These are phyloP conservation scores for Lasioglossum villosulum DNA, from an alignment of 2,888 invertebrate species.

Conservation along the genomic window DNA sequence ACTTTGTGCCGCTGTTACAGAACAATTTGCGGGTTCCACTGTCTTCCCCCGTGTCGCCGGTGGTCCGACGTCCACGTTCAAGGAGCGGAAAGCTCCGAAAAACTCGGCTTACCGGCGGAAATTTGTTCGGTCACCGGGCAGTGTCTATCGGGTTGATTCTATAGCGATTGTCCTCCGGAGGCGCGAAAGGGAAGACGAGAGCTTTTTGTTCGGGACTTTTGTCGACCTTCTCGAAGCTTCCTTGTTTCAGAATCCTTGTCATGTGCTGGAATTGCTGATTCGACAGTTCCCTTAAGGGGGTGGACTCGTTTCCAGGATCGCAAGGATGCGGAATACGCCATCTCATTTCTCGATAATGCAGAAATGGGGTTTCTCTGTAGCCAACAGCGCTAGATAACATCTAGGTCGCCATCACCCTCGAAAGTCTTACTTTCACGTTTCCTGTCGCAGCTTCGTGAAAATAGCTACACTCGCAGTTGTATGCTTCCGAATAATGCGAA, in stretches of 20 bases:
- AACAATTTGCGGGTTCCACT: slow-evolving; percentile 70
- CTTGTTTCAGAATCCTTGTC: not conserved
- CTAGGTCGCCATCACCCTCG: too few relatives aligned
- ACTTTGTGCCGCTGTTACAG: slow-evolving; percentile 72
- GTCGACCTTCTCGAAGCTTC: not conserved
- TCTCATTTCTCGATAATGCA: too few relatives aligned
- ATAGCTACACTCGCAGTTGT: too few relatives aligned
- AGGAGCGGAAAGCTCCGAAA: slow-evolving; percentile 18
- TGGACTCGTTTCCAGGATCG: too few relatives aligned
- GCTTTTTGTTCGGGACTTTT: not conserved
- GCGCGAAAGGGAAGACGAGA: not conserved
- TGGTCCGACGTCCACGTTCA: slow-evolving; percentile 38
- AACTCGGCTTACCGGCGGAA: not conserved
- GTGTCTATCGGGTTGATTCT: not conserved
- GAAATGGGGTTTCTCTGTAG: too few relatives aligned
- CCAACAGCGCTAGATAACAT: too few relatives aligned
- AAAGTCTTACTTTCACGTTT: too few relatives aligned
- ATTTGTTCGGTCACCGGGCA: not conserved
- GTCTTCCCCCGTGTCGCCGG: slow-evolving; percentile 26
- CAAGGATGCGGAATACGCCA: too few relatives aligned
- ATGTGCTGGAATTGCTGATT: not conserved
- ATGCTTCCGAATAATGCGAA: too few relatives aligned
- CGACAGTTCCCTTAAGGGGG: too few relatives aligned
- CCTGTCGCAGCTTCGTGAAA: too few relatives aligned
- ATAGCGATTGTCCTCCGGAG: not conserved